Base-by-base conservation (phyloP, 2,113 vertebrate species). In the Thamnophis sirtalis region DNA sequence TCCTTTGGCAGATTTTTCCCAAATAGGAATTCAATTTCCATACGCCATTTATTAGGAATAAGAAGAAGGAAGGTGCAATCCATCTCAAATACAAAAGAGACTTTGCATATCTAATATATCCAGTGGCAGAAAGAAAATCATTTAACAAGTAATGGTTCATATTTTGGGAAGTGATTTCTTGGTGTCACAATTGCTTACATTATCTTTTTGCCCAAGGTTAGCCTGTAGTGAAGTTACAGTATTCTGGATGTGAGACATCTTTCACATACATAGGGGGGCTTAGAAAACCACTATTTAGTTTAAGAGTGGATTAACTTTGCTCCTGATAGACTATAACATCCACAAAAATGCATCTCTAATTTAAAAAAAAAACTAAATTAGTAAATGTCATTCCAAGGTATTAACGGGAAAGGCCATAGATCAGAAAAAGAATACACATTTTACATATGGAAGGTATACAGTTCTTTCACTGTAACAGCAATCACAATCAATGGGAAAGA, bases 1-100 rank as follows among this genome's bases (percentile, higher is more conserved):
- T 95, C 91, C 90, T 90, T 89, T 95, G 95, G 92, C 93, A 96
- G 93, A 73, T 92, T 95, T 96, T 94, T 91, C 80, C 58, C 88
- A 95, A 92, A 93, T 8, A 90, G 1, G 5, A 51, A 91, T 94
- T 84, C 54, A 93, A 48, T 91, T 95, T 91, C 87, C 93, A 89
- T 53, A 3, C 54, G 55, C 19, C 2, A 0, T 88, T 91, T 38
- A 0, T 54, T 38, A 63, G 43, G 90, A 33, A 84, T 90, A 92
- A 90, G 88, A 22, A 84, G 50, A 13, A 89, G 55, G 85, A 84
- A 90, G 8, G 56, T 0, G 4, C n/a, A 0, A 50, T 87, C 22
- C 48, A 53, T 93, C 4, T 0, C 0, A 54, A 88, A 92, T 68
- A 48, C 24, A 92, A 84, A 21, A 49, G 1, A 56, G 48, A 89